A percentile compares a stretch with the other conserved stretches of the same genome.
Conservation (phyloP, 2,797 vertebrate species). For the Gymnothorax reevesii region DNA sequence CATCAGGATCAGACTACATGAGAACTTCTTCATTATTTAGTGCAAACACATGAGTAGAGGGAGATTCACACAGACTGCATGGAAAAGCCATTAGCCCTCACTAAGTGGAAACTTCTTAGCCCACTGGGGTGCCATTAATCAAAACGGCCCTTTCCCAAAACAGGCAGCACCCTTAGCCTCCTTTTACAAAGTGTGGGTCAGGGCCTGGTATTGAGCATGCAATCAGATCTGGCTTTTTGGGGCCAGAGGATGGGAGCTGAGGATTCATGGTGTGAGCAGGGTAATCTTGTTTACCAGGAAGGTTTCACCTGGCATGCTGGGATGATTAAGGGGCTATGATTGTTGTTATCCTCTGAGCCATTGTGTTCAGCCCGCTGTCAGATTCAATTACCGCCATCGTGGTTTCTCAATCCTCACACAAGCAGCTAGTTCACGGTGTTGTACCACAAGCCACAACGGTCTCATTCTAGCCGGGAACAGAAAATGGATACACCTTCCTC, state of each 20-base stretch:
- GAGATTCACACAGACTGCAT: not conserved
- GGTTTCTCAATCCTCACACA: conserved; percentile 61
- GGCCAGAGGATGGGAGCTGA: conserved; percentile 33
- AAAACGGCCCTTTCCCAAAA: not conserved
- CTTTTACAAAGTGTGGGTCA: conserved; percentile 19
- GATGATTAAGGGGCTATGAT: conserved; percentile 74
- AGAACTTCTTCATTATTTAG: not conserved
- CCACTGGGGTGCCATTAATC: conserved; percentile 6
- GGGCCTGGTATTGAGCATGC: conserved; percentile 29
- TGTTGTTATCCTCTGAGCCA: conserved; percentile 70
- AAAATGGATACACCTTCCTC: conserved; percentile 68
- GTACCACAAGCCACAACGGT: conserved; percentile 40
- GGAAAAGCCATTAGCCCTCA: not conserved
- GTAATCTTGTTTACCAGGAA: conserved; percentile 74
- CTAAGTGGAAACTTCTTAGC: not conserved
- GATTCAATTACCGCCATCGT: conserved; percentile 74
- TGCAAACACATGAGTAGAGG: not conserved
- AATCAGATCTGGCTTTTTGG: conserved; percentile 45
- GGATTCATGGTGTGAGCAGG: conserved; percentile 55
- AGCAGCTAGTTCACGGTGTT: conserved; percentile 38
- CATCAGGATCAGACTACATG: no score
- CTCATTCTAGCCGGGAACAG: conserved; percentile 67
- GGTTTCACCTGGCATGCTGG: conserved; percentile 57
- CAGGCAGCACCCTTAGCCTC: not conserved
- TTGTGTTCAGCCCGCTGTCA: conserved; percentile 71